Evolutionary conservation across 2,113 vertebrate genomes (phyloP).

Genomic region (Phocoena phocoena): DNA sequence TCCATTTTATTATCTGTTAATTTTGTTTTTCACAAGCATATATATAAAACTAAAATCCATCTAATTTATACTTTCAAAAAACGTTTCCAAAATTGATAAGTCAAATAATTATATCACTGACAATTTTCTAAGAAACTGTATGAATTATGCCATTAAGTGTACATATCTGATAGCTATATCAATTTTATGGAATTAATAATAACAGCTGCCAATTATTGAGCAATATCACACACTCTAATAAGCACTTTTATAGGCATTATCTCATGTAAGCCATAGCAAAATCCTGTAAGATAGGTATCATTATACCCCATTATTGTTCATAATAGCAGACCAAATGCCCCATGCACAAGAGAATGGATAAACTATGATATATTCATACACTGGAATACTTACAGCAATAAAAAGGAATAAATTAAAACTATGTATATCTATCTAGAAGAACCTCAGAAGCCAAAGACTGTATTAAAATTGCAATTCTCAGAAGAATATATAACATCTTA

Average conservation of each 20-base stretch:
- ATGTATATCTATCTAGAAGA: background rate
- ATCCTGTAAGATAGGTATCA: background rate
- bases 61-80: background rate
- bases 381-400: background rate
- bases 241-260: background rate
- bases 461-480: background rate
- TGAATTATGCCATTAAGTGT: background rate
- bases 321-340: background rate
- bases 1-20: background rate
- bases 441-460: background rate
- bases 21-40: background rate
- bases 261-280: background rate
- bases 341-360: background rate
- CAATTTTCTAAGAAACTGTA: background rate
- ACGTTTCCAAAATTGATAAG: background rate
- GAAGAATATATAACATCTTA: background rate
- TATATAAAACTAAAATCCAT: background rate
- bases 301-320: background rate
- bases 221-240: background rate
- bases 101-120: background rate
- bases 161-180: background rate
- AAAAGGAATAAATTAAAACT: slow-evolving; percentile 34
- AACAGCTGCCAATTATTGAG: background rate
- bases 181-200: background rate
- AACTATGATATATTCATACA: background rate